Conservation (phyloP, 2,797 vertebrate species). For the Euthynnus affinis region DNA sequence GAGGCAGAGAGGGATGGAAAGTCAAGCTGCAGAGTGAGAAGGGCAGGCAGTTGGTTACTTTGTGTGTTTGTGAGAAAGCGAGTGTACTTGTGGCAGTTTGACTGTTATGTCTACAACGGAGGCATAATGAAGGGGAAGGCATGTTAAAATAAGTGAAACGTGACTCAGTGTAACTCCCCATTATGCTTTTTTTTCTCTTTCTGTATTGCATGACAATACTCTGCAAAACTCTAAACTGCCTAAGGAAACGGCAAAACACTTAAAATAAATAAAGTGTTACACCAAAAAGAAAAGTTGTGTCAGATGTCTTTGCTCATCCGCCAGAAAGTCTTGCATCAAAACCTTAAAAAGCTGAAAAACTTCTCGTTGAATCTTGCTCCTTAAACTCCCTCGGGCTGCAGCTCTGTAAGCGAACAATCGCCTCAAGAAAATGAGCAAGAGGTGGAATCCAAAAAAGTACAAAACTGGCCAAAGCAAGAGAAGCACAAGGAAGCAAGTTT, state of each 20-base stretch:
- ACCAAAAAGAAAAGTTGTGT: not conserved
- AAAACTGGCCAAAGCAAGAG: slow-evolving; percentile 48
- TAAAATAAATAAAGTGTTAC: slow-evolving; percentile 50
- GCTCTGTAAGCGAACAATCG: slow-evolving; percentile 25
- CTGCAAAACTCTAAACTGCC: slow-evolving; percentile 28
- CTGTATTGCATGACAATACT: slow-evolving; percentile 16
- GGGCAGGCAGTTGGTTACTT: slow-evolving; percentile 82
- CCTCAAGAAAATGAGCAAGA: slow-evolving; percentile 50
- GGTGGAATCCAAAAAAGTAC: slow-evolving; percentile 55
- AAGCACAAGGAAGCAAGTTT: slow-evolving; percentile 49
- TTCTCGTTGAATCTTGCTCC: slow-evolving; percentile 7
- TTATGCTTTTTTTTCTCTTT: slow-evolving; percentile 35
- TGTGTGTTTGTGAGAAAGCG: slow-evolving; percentile 8
- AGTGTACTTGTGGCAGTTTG: slow-evolving; percentile 18
- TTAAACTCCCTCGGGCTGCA: slow-evolving; percentile 35
- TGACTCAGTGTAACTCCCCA: slow-evolving; percentile 49
- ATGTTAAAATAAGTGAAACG: slow-evolving; percentile 16
- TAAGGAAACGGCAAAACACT: slow-evolving; percentile 39
- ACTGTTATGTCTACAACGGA: slow-evolving; percentile 64
- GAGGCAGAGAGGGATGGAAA: slow-evolving; percentile 75
- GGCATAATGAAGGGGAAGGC: slow-evolving; percentile 58
- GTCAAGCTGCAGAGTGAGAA: slow-evolving; percentile 84
- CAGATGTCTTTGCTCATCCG: slow-evolving; percentile 22
- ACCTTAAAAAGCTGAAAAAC: slow-evolving; percentile 2
- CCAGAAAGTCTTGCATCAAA: slow-evolving; percentile 33